Evolutionary conservation across 2,113 vertebrate genomes (phyloP).

Genomic region (Prionailurus bengalensis): DNA sequence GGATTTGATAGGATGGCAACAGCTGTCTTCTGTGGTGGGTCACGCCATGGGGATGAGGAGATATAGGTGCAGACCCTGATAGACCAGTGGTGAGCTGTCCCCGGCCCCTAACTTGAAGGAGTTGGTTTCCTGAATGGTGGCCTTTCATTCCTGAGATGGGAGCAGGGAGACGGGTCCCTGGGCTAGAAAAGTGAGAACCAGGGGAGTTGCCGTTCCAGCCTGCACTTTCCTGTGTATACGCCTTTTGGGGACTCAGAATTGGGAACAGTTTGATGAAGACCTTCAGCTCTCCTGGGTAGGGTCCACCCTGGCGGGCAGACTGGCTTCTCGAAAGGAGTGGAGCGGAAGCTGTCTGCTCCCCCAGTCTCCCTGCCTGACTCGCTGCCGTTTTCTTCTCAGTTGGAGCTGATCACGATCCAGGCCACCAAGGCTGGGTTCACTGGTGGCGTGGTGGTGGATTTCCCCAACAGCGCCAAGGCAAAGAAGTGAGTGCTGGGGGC

Average conservation of each 20-base stretch:
- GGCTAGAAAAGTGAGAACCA: background rate
- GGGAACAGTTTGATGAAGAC: background rate
- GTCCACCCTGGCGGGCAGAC: background rate
- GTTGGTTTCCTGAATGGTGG: background rate
- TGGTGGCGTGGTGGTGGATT: constrained; percentile 98
- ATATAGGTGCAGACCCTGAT: background rate
- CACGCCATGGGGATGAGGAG: background rate
- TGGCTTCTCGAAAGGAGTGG: background rate
- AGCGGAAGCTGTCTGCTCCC: background rate
- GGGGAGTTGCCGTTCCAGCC: background rate
- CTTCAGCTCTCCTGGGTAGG: background rate
- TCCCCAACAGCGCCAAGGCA: constrained; percentile 97
- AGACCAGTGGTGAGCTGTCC: background rate
- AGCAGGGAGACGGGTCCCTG: background rate
- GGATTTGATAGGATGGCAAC: background rate
- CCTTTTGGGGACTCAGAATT: background rate
- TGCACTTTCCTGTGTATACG: fast-evolving
- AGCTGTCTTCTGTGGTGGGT: background rate
- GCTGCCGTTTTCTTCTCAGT: constrained; percentile 80
- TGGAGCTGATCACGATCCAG: constrained; percentile 96
- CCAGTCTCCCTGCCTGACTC: background rate
- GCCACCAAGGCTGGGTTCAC: constrained; percentile 97
- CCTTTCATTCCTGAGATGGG: background rate
- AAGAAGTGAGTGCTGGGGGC: constrained; percentile 93
- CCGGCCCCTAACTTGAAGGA: background rate